phyloP scores from a whole-genome alignment of 1,140 invertebrate species.

The Sinella curviseta region DNA sequence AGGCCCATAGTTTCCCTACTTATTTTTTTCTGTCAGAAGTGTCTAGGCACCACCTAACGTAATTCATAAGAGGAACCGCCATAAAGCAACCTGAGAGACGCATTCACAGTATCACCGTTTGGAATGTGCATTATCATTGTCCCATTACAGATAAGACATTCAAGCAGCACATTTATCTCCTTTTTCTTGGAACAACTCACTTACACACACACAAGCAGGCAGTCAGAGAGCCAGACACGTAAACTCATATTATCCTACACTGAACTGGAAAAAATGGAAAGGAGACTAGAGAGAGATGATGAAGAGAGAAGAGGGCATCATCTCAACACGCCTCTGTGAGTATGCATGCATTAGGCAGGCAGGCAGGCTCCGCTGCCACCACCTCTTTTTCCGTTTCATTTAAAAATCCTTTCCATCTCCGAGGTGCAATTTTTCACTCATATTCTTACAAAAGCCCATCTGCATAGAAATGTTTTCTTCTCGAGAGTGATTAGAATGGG shows the following conservation, averaged over 20 bases:
- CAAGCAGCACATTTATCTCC: constrained; percentile 16
- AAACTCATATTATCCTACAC: not conserved
- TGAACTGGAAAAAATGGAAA: not conserved
- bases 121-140: constrained; percentile 24
- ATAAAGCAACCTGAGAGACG: too few species aligned
- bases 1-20: not conserved
- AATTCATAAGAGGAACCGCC: constrained; percentile 7
- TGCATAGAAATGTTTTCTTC: constrained; percentile 18
- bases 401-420: constrained; percentile 19
- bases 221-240: not conserved
- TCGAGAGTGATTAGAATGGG: constrained; percentile 14
- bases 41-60: not conserved
- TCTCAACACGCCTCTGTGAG: not conserved
- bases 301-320: not conserved
- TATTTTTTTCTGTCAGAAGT: not conserved
- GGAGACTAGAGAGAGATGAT: not conserved
- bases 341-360: not conserved
- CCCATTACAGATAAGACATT: constrained; percentile 24
- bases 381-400: constrained; percentile 22
- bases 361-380: not conserved
- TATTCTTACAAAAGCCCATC: not conserved
- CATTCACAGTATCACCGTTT: not conserved
- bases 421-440: constrained; percentile 25
- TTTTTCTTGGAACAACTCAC: constrained; percentile 8
- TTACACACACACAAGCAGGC: not conserved